A percentile compares a stretch with the other conserved stretches of the same genome.
phyloP scores from a whole-genome alignment of 2,113 vertebrate species.

The Columbina picui region DNA sequence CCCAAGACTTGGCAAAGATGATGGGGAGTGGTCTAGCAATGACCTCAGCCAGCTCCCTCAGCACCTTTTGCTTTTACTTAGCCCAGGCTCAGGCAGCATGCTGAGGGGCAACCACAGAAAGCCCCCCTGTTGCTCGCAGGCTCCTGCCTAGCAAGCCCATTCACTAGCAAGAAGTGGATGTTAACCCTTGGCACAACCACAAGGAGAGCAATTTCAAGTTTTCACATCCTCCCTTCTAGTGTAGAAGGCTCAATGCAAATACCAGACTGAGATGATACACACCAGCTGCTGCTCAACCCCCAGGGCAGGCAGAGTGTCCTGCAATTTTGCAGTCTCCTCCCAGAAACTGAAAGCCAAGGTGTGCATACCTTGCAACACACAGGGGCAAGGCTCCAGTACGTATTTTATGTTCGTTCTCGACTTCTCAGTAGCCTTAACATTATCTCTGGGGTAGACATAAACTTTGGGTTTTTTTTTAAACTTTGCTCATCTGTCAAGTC shows the following conservation, averaged over 20 bases:
- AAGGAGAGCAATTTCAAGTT: background rate
- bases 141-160: background rate
- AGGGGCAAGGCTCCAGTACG: background rate
- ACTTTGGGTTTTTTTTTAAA: background rate
- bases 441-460: background rate
- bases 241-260: background rate
- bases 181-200: background rate
- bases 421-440: background rate
- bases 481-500: conserved; percentile 31
- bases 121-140: background rate
- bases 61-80: background rate
- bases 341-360: background rate
- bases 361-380: background rate
- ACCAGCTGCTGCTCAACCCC: background rate
- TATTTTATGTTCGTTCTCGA: background rate
- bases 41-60: too few relatives aligned
- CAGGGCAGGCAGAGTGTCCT: background rate
- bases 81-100: background rate
- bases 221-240: background rate
- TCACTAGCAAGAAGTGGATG: background rate
- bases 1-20: too few relatives aligned
- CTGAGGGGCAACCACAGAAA: background rate
- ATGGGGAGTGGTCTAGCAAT: too few relatives aligned
- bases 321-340: background rate
- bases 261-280: background rate